These are phyloP conservation scores for Tragelaphus strepsiceros DNA, from an alignment of 2,113 vertebrate genomes.

Conservation along the genomic window DNA sequence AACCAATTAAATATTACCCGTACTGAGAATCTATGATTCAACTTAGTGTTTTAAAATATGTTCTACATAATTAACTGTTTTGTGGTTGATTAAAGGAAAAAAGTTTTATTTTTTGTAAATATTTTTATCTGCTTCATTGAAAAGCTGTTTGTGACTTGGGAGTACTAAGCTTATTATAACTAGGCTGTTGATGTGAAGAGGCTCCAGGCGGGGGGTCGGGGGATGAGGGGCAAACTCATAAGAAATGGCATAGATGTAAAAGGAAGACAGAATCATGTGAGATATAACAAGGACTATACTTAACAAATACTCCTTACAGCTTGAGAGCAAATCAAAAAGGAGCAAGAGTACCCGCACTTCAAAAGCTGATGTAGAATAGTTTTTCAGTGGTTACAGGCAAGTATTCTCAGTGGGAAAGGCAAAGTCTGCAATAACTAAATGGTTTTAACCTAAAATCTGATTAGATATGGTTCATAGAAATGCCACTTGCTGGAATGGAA, in stretches of 20 bases:
- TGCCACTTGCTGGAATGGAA: neutral
- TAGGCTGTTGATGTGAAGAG: neutral
- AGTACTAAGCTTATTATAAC: neutral
- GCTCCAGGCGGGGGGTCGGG: fast-evolving
- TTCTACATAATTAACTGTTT: neutral
- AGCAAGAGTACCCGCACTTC: neutral
- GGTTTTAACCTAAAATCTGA: neutral
- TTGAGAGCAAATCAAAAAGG: neutral
- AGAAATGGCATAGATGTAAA: neutral
- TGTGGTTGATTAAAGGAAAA: neutral
- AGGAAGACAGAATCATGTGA: neutral
- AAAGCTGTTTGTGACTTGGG: neutral
- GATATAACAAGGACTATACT: neutral
- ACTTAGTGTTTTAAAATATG: neutral
- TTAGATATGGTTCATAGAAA: neutral
- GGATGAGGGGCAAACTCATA: neutral
- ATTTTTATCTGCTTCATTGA: neutral
- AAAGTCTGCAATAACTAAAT: neutral
- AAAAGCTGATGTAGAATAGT: neutral
- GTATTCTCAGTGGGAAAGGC: neutral
- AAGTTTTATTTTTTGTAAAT: neutral
- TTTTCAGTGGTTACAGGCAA: neutral
- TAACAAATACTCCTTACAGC: neutral
- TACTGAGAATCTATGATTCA: neutral
- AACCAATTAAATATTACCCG: neutral